Evolutionary conservation across 2,113 vertebrate species (phyloP).

Genomic region (Excalfactoria chinensis): DNA sequence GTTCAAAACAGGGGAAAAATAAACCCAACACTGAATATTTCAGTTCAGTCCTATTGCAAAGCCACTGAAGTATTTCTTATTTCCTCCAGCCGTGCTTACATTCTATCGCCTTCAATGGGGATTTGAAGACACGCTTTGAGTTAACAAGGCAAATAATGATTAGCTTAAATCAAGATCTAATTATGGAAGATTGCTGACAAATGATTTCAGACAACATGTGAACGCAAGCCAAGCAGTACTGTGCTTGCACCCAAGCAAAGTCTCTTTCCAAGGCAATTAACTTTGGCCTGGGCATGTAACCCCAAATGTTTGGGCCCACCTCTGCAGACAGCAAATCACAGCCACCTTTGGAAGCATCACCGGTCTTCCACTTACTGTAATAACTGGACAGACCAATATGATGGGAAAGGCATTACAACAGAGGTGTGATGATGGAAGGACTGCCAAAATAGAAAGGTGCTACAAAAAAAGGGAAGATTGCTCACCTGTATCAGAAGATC

Average conservation of each 20-base stretch:
- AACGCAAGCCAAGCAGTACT: neutral
- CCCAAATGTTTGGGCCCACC: neutral
- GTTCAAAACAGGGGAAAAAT: neutral
- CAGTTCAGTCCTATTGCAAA: neutral
- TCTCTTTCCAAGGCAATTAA: neutral
- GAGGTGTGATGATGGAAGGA: no score
- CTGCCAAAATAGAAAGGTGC: no score
- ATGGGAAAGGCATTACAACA: no score
- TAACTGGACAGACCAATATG: no score
- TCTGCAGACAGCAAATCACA: neutral
- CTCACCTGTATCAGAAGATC: no score
- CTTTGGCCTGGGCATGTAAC: neutral
- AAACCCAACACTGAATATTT: neutral
- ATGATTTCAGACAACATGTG: conserved; percentile 21
- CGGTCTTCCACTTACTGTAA: neutral
- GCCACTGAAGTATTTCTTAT: neutral
- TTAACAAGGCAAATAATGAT: conserved; percentile 45
- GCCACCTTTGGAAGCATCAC: neutral
- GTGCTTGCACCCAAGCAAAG: neutral
- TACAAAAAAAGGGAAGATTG: no score
- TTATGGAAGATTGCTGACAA: conserved; percentile 48
- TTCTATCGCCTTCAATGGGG: neutral
- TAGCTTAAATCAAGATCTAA: conserved; percentile 54
- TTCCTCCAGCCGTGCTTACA: neutral
- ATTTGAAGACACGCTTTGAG: conserved; percentile 1